Percentiles rank a stretch among this genome's conserved stretches.
Conservation (phyloP, 1,140 invertebrate genomes). For the Zelostemma sp. region DNA sequence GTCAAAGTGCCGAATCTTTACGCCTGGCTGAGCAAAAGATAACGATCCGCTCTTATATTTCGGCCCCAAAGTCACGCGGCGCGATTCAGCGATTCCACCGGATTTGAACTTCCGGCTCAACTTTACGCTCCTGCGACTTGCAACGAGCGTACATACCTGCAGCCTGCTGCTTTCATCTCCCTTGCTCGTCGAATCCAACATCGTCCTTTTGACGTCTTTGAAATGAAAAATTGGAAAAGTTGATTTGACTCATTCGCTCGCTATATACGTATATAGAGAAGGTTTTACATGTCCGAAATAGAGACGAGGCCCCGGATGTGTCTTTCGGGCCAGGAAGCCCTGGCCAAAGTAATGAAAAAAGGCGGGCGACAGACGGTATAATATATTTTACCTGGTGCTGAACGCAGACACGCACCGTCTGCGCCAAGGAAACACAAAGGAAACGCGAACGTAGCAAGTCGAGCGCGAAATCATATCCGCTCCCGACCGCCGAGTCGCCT, state of each 20-base stretch:
- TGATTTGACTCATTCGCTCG: too few relatives aligned
- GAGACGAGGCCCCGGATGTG: constrained; percentile 19
- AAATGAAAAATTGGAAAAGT: too few relatives aligned
- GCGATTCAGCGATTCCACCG: constrained; percentile 16
- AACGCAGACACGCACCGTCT: too few relatives aligned
- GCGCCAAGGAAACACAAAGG: too few relatives aligned
- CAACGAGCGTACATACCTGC: too few relatives aligned
- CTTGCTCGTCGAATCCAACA: too few relatives aligned
- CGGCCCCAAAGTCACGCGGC: neutral
- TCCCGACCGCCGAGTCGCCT: constrained; percentile 35
- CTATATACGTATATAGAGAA: too few relatives aligned
- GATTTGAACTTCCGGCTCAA: constrained; percentile 32
- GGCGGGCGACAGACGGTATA: too few relatives aligned
- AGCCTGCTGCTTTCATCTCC: too few relatives aligned
- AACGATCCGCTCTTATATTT: constrained; percentile 15
- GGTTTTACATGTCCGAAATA: neutral
- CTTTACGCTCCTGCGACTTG: constrained; percentile 9
- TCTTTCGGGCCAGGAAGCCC: constrained; percentile 46
- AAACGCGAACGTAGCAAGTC: constrained; percentile 67
- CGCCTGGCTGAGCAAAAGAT: constrained; percentile 38
- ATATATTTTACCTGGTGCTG: too few relatives aligned
- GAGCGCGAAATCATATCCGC: constrained; percentile 69
- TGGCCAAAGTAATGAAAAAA: constrained; percentile 57
- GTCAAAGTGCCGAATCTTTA: constrained; percentile 44
- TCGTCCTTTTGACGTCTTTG: too few relatives aligned